Evolutionary conservation across 1,140 invertebrate genomes (phyloP).

Genomic region (Drosophila chauvacae): DNA sequence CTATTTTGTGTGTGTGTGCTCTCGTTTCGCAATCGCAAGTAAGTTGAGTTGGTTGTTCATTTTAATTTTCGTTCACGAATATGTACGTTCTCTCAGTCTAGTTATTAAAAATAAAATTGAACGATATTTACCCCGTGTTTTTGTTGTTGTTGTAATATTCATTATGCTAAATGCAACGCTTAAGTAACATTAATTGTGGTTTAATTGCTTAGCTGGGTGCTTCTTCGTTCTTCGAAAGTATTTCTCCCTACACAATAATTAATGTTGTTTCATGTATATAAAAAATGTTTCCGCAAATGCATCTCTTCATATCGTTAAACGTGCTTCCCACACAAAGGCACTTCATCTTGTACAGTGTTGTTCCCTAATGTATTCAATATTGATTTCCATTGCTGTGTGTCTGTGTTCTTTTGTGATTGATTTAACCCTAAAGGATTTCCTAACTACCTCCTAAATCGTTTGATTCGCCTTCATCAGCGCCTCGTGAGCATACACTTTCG

Average conservation of each 20-base stretch:
- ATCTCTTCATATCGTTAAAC: slow-evolving; percentile 6
- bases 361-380: slow-evolving; percentile 33
- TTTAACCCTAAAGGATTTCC: slow-evolving; percentile 40
- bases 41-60: slow-evolving; percentile 60
- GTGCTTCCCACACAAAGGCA: slow-evolving; percentile 52
- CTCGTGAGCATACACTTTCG: slow-evolving; percentile 34
- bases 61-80: slow-evolving; percentile 38
- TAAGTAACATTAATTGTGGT: slow-evolving; percentile 68
- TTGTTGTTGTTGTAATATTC: slow-evolving; percentile 10
- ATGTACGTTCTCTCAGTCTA: slow-evolving; percentile 71
- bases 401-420: slow-evolving; percentile 20
- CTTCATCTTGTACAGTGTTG: slow-evolving; percentile 40
- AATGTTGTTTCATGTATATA: slow-evolving; percentile 14
- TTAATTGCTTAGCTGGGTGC: slow-evolving; percentile 40
- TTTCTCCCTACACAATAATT: slow-evolving; percentile 31
- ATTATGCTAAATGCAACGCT: slow-evolving; percentile 71
- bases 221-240: background rate
- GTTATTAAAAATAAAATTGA: slow-evolving; percentile 53
- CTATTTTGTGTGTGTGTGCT: slow-evolving; percentile 70
- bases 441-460: slow-evolving; percentile 53
- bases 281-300: slow-evolving; percentile 30
- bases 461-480: slow-evolving; percentile 33
- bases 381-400: slow-evolving; percentile 17
- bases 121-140: slow-evolving; percentile 19
- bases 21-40: slow-evolving; percentile 44